Base-by-base conservation (phyloP, 2,113 vertebrate species). In the Centropus bengalensis region DNA sequence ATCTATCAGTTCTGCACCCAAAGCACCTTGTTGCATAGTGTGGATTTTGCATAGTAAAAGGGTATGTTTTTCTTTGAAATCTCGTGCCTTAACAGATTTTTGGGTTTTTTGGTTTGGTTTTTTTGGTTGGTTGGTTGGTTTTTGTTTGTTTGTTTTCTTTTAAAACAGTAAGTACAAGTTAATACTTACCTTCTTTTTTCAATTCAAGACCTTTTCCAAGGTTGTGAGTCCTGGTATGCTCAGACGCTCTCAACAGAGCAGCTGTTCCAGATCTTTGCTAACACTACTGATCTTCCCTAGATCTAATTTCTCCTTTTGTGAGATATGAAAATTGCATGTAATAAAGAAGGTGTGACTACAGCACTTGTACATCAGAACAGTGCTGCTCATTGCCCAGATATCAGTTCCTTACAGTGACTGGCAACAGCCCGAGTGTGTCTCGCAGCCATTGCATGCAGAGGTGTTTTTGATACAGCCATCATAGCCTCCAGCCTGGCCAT, bases 341-440 rank as follows among this genome's bases (percentile, higher is more conserved):
- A 12, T 23, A 70, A 36, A 12, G 45, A 45, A 55, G n/a, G 12
- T 59, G 14, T 52, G 51, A 66, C 7, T 2, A 21, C 2, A 42
- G 3, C 40, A 49, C 1, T 1, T 56, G 18, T 23, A 1, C 19
- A 40, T 12, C 4, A 15, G 14, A 42, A 44, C 14, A 60, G 19
- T 18, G 45, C 54, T 64, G 14, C 27, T 62, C 73, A 9, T 10
- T 42, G 12, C 45, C 28, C 20, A 82, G 7, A 3, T 40, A 27
- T 18, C 11, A 23, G 12, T 6, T 83, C 63, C 51, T 79, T 27
- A 36, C 44, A 21, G 33, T 69, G 21, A 38, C 56, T 69, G 42
- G 36, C 69, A 47, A 21, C 21, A 76, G 21, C 36, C 36, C 42
- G 0, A 11, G 2, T n/a, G 80, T 59, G 66, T 27, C 82, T 68